Percentiles rank a stretch among this genome's conserved stretches.
These are phyloP conservation scores for Brachyopa scutellaris DNA, from an alignment of 2,888 invertebrate genomes.

Conservation along the genomic window DNA sequence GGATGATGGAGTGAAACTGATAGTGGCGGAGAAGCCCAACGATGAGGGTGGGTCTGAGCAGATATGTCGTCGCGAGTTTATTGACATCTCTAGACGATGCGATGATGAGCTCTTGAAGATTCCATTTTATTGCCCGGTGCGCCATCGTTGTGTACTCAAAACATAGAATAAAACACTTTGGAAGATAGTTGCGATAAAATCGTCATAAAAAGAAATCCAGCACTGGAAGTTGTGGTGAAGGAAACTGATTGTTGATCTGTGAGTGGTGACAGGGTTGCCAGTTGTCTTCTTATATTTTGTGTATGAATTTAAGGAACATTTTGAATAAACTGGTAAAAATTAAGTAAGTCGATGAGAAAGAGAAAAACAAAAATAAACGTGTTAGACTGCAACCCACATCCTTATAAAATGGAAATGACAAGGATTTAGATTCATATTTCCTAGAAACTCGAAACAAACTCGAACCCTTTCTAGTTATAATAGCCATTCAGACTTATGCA, in stretches of 20 bases:
- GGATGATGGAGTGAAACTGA: conserved; percentile 35
- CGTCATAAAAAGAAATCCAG: conserved; percentile 28
- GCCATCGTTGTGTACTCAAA: conserved; percentile 20
- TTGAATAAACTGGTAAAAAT: no score
- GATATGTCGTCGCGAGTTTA: conserved; percentile 40
- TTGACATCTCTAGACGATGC: conserved; percentile 11
- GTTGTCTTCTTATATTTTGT: no score
- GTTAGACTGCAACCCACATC: no score
- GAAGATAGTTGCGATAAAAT: conserved; percentile 6
- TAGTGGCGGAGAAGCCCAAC: conserved; percentile 7
- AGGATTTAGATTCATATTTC: no score
- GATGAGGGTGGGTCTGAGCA: conserved; percentile 52
- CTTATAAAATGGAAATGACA: no score
- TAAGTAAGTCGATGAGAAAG: no score
- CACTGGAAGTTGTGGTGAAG: background rate
- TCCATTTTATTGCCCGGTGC: conserved; percentile 20
- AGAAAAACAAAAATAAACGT: no score
- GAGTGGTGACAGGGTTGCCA: conserved; percentile 6
- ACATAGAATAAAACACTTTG: conserved; percentile 7
- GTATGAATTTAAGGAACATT: no score
- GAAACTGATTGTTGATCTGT: background rate
- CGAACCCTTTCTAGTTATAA: no score
- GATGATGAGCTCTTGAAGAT: background rate
- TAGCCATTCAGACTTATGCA: no score
- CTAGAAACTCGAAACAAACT: no score